Conservation (phyloP, 2,888 invertebrate species). For the Leptopilina syphax region DNA sequence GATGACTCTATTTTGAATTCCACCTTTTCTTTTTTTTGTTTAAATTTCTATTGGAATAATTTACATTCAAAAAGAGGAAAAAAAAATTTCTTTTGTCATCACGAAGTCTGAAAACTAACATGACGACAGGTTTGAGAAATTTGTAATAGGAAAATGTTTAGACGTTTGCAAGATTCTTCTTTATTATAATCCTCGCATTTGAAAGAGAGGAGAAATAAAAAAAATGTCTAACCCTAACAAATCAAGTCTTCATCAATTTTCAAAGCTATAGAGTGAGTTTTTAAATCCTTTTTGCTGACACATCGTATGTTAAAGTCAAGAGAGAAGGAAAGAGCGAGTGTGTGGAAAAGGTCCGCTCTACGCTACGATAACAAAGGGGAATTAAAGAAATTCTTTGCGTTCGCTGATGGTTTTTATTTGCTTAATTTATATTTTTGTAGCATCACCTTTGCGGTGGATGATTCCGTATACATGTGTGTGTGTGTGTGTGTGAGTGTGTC, state of each 20-base stretch:
- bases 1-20: no score
- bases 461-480: no score
- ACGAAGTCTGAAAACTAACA: no score
- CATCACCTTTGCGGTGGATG: slow-evolving; percentile 23
- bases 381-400: slow-evolving; percentile 34
- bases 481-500: neutral
- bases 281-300: slow-evolving; percentile 36
- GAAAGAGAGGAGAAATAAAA: neutral
- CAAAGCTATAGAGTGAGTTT: neutral
- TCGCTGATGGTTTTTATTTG: slow-evolving; percentile 37
- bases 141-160: slow-evolving; percentile 30
- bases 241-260: slow-evolving; percentile 34
- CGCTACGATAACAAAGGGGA: slow-evolving; percentile 33
- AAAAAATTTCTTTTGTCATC: no score
- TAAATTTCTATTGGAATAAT: no score
- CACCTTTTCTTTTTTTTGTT: no score
- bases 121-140: slow-evolving; percentile 4
- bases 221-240: slow-evolving; percentile 19
- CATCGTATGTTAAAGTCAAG: neutral
- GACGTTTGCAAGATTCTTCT: slow-evolving; percentile 21
- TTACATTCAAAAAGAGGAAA: no score
- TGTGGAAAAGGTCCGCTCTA: neutral
- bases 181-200: no score
- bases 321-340: no score
- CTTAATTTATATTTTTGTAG: slow-evolving; percentile 40